Evolutionary conservation across 35 echinoderm and acorn worm genomes (phyloP).

Genomic region (Hemicentrotus pulcherrimus): DNA sequence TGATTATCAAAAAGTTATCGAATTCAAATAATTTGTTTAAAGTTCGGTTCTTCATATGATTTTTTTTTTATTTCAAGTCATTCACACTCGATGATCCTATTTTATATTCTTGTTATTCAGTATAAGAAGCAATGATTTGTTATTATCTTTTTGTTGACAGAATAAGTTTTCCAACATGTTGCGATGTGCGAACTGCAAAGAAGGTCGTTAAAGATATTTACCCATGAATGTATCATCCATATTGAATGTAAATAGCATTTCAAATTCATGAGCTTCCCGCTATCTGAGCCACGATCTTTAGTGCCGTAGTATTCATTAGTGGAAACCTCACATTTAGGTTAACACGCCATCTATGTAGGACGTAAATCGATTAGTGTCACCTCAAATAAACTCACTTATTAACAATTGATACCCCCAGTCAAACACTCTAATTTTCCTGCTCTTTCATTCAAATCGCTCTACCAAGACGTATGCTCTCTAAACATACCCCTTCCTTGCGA

Average conservation of each 20-base stretch:
- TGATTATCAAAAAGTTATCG: too few species aligned
- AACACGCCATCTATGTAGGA: neutral
- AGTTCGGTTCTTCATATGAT: too few species aligned
- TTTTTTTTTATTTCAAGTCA: too few species aligned
- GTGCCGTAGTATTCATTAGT: neutral
- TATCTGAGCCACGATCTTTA: neutral
- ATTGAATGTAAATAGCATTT: neutral
- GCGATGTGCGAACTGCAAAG: too few species aligned
- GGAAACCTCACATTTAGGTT: neutral
- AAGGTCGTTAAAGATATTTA: neutral
- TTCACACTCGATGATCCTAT: too few species aligned
- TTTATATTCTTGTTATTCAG: too few species aligned
- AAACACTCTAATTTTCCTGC: neutral
- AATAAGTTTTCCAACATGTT: too few species aligned
- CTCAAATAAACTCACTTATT: conserved; percentile 37
- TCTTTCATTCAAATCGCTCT: neutral
- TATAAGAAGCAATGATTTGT: too few species aligned
- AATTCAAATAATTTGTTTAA: too few species aligned
- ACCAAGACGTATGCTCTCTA: neutral
- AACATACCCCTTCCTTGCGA: neutral
- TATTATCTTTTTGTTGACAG: too few species aligned
- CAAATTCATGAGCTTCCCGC: neutral
- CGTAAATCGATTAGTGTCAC: conserved; percentile 30
- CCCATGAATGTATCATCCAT: neutral
- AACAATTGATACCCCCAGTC: conserved; percentile 8